Evolutionary conservation across 2,888 invertebrate genomes (phyloP).

Genomic region (Dryobotodes eremita): DNA sequence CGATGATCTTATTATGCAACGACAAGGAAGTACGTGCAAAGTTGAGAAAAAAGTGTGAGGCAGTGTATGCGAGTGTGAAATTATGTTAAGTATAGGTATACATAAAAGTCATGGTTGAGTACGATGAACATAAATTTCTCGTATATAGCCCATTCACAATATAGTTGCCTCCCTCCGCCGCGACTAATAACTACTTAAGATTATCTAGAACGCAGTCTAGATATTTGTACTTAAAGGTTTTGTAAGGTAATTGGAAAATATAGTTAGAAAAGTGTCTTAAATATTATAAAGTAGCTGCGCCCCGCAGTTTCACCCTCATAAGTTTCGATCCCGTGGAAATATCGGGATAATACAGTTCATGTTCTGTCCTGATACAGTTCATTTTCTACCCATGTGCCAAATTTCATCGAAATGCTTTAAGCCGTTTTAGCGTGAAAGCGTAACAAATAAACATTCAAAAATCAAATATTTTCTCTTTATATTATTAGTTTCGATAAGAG

Average conservation of each 20-base stretch:
- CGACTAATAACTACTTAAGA: constrained; percentile 44
- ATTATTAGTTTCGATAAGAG: too few species aligned
- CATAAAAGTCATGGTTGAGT: constrained; percentile 63
- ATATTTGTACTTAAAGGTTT: constrained; percentile 31
- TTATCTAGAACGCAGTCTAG: constrained; percentile 34
- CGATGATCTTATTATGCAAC: constrained; percentile 65
- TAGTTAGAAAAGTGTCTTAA: neutral
- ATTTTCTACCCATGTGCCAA: too few species aligned
- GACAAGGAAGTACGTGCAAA: constrained; percentile 48
- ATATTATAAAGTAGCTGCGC: neutral
- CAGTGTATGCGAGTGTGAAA: constrained; percentile 56
- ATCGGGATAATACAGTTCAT: too few species aligned
- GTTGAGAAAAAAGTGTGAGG: constrained; percentile 57
- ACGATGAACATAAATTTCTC: constrained; percentile 58
- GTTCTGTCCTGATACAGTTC: too few species aligned
- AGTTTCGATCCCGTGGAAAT: too few species aligned
- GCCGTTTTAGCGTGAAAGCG: too few species aligned
- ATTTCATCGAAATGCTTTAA: too few species aligned
- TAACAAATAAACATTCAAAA: too few species aligned
- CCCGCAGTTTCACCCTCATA: too few species aligned
- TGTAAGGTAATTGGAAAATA: constrained; percentile 11
- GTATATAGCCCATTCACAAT: constrained; percentile 57
- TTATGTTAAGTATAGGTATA: constrained; percentile 66
- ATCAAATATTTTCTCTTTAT: too few species aligned
- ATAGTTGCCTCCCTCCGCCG: constrained; percentile 25